Evolutionary conservation across 2,888 invertebrate species (phyloP), one percentile per base, ranked within the genome.

Genomic region (Elgonia sp.): DNA sequence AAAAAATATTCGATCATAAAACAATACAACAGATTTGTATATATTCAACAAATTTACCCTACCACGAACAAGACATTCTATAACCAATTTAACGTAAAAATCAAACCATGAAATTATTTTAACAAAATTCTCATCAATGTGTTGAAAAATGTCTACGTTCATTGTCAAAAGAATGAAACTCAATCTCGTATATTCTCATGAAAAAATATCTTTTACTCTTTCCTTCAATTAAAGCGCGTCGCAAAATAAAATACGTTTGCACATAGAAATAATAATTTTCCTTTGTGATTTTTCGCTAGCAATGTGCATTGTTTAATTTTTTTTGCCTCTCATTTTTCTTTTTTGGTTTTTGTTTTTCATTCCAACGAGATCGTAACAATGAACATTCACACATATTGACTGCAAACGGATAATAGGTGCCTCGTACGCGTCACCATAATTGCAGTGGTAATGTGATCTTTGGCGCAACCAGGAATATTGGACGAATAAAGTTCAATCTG

Each of bases 401-500:
- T 40, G 21, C n/a, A 18, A 55, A 55, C 39, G n/a, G 40, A 57
- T 53, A 67, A 39, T 65, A 67, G 16, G n/a, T 42, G 42, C 18
- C 18, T 20, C 20, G 39, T 57, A 21, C 50, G 63, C 46, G 37
- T 67, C 67, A 57, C 67, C 20, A 42, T 79, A 79, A 77, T 79
- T 79, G 79, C 29, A 67, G 57, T 37, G 37, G 29, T 55, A 67
- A 67, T 79, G 67, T 37, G 57, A 79, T 57, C 65, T 65, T 53
- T 21, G n/a, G 65, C 20, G 40, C 39, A 42, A 14, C 76, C 18
- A 40, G 57, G 69, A 55, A 79, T 79, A 79, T 80, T 80, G 69
- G 10, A 60, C 50, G 20, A 80, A 80, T 70, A 70, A 80, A 70
- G 70, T 80, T 70, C 70, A 80, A 80, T 70, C 62, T 69, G 55